These are phyloP conservation scores for Rafetus swinhoei DNA, from an alignment of 2,113 vertebrate genomes.

Conservation along the genomic window DNA sequence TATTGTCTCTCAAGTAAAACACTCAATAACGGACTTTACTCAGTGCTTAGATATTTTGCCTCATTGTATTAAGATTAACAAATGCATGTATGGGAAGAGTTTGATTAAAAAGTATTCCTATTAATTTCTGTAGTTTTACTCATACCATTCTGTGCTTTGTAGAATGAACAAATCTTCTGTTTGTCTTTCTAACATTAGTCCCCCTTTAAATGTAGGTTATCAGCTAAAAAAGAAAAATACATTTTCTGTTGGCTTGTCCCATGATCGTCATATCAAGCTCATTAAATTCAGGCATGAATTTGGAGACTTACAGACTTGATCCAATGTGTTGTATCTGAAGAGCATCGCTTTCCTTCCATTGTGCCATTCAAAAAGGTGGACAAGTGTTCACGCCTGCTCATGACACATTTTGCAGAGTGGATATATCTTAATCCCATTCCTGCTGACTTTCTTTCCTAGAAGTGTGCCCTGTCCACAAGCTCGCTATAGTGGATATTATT, in stretches of 20 bases:
- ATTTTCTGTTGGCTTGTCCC: not conserved
- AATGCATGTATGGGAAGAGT: not conserved
- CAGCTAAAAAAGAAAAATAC: not conserved
- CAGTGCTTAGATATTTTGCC: constrained; percentile 11
- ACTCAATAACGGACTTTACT: not conserved
- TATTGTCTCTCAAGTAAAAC: not conserved
- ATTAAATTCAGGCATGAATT: not conserved
- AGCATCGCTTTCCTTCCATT: not conserved
- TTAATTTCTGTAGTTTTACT: not conserved
- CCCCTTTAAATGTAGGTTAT: not conserved
- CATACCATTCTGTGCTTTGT: not conserved
- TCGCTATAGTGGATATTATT: not conserved
- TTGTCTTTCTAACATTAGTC: not conserved
- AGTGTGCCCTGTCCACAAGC: not conserved
- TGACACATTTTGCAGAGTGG: not conserved
- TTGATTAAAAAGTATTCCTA: fast-evolving
- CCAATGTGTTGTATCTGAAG: not conserved
- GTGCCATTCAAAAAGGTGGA: not conserved
- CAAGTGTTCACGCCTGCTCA: not conserved
- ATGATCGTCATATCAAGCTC: not conserved
- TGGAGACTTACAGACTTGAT: not conserved
- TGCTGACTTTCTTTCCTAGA: not conserved
- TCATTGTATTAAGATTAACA: constrained; percentile 23
- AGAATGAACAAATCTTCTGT: not conserved
- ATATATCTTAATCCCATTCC: not conserved